Percentiles rank a stretch among this genome's conserved stretches.
Conservation (phyloP, 2,113 vertebrate genomes). For the Daboia siamensis region DNA sequence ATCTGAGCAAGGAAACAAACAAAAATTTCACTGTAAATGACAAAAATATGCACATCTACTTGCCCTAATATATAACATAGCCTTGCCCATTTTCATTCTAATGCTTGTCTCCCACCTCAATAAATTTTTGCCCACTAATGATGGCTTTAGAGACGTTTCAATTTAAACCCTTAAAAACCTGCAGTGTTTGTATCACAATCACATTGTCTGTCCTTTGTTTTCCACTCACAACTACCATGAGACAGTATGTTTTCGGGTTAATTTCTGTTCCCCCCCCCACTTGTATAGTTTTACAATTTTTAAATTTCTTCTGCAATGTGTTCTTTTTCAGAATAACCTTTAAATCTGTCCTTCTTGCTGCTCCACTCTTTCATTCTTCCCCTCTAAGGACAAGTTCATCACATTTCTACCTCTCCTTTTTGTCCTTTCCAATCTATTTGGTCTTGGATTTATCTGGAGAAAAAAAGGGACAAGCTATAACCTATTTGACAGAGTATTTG, state of each 20-base stretch:
- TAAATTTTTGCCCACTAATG: background rate
- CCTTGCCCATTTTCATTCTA: background rate
- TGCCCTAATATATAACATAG: background rate
- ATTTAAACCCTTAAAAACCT: conserved; percentile 49
- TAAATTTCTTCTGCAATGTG: conserved; percentile 31
- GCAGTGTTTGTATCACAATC: conserved; percentile 41
- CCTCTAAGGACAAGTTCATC: conserved; percentile 25
- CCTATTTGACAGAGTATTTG: background rate
- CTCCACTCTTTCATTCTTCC: conserved; percentile 29
- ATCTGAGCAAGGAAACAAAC: background rate
- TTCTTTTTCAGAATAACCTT: conserved; percentile 43
- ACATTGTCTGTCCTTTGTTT: conserved; percentile 42
- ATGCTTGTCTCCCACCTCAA: background rate
- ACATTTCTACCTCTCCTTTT: conserved; percentile 24
- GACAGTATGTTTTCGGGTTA: background rate
- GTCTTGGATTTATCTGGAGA: conserved; percentile 23
- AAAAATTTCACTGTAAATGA: background rate
- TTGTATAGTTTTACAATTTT: conserved; percentile 20
- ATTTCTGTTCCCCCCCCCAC: background rate
- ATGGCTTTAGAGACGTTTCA: conserved; percentile 24
- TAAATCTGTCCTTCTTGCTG: conserved; percentile 22
- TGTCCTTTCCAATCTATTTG: conserved; percentile 32
- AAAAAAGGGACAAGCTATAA: conserved; percentile 22
- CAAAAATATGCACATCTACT: background rate
- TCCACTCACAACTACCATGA: background rate